Evolutionary conservation across 2,113 vertebrate genomes (phyloP).

Genomic region (Semnopithecus entellus): DNA sequence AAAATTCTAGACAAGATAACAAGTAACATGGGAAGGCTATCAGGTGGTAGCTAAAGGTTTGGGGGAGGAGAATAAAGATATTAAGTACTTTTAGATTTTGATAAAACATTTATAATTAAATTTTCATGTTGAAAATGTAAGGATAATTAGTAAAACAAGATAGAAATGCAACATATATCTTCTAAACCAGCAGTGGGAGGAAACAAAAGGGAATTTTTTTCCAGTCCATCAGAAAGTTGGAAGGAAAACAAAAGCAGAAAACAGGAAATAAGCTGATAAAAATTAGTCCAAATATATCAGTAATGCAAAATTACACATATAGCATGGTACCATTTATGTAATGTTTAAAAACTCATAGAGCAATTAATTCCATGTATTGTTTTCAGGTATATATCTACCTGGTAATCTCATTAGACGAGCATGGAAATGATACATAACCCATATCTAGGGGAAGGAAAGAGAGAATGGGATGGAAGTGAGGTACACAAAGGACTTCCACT

Average conservation of each 20-base stretch:
- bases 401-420: neutral
- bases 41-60: neutral
- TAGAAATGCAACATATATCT: neutral
- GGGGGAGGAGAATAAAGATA: neutral
- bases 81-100: neutral
- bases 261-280: slow-evolving; percentile 20
- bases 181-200: neutral
- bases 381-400: neutral
- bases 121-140: slow-evolving; percentile 11
- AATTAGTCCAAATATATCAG: slow-evolving; percentile 23
- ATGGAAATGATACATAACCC: neutral
- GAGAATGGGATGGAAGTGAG: neutral
- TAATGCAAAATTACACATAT: neutral
- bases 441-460: neutral
- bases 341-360: slow-evolving; percentile 25
- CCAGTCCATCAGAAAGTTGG: neutral
- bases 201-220: neutral
- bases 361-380: neutral
- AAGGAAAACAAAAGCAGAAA: slow-evolving; percentile 31
- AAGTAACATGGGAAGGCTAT: neutral
- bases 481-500: neutral
- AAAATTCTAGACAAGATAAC: neutral
- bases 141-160: neutral
- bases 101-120: slow-evolving; percentile 6
- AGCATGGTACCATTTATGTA: neutral